phyloP scores from a whole-genome alignment of 30 jellyfish, hydroid and myxozoan species.

The Aurelia coerulea region DNA sequence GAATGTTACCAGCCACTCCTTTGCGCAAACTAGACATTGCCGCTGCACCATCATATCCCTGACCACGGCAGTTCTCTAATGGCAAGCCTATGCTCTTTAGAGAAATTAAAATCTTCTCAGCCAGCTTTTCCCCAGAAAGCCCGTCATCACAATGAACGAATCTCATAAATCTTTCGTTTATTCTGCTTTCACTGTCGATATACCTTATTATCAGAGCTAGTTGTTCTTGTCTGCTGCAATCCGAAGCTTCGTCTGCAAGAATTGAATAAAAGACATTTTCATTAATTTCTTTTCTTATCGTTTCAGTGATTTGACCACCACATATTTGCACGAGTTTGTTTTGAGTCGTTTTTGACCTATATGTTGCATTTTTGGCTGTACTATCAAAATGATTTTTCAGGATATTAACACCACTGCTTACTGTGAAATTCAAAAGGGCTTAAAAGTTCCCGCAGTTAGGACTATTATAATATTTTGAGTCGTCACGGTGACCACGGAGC shows the following conservation, averaged over 20 bases:
- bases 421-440: too few relatives aligned
- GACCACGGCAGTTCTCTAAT: background rate
- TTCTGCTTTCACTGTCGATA: constrained; percentile 23
- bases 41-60: background rate
- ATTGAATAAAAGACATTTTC: background rate
- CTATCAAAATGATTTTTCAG: too few relatives aligned
- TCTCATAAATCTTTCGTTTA: constrained; percentile 31
- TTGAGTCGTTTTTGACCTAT: constrained; percentile 30
- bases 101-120: constrained; percentile 33
- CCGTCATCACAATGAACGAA: constrained; percentile 26
- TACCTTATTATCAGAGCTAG: constrained; percentile 25
- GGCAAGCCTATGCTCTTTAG: constrained; percentile 38
- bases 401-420: too few relatives aligned
- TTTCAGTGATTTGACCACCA: constrained; percentile 35
- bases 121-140: constrained; percentile 17
- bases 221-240: constrained; percentile 9
- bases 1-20: too few relatives aligned
- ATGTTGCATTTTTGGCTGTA: background rate
- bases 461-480: too few relatives aligned
- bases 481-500: too few relatives aligned
- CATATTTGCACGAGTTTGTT: constrained; percentile 27
- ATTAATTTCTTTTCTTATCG: background rate
- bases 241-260: background rate
- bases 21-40: background rate
- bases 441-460: too few relatives aligned